These are phyloP conservation scores for Boulengeromyrus knoepffleri DNA, from an alignment of 2,113 vertebrate species.

Conservation along the genomic window DNA sequence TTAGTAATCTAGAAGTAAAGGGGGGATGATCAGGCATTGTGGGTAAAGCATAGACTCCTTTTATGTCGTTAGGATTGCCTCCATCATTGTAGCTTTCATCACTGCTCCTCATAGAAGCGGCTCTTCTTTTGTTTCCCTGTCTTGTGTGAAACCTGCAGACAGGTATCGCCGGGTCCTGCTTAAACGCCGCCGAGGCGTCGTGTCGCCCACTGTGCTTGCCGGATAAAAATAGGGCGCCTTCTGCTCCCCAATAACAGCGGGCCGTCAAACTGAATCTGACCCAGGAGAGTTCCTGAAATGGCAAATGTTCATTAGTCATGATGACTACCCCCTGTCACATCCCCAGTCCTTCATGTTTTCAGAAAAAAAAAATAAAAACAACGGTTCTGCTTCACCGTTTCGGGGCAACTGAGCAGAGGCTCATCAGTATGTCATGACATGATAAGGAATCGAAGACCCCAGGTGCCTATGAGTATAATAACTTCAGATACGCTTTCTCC, in stretches of 20 bases:
- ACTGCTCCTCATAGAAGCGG: not conserved
- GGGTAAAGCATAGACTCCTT: not conserved
- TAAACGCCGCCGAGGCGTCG: not conserved
- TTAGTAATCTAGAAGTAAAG: not conserved
- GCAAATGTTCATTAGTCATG: slow-evolving; percentile 1
- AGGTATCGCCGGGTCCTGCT: not conserved
- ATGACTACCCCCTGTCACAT: not conserved
- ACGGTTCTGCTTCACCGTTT: not conserved
- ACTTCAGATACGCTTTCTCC: not conserved
- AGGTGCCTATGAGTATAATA: not conserved
- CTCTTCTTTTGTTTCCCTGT: not conserved
- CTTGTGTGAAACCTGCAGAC: not conserved
- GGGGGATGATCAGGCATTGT: not conserved
- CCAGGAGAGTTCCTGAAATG: not conserved
- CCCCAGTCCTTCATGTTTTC: not conserved
- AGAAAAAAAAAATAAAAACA: not conserved
- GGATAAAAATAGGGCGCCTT: not conserved
- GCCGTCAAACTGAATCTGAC: not conserved
- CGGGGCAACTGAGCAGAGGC: not conserved
- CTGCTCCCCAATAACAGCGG: not conserved
- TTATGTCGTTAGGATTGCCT: not conserved
- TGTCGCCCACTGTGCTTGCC: not conserved
- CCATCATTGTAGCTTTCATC: not conserved
- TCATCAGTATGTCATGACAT: not conserved
- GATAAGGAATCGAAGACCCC: not conserved